Evolutionary conservation across 2,113 vertebrate species (phyloP), one percentile per base, ranked within the genome.

Genomic region (Platysternon megacephalum): DNA sequence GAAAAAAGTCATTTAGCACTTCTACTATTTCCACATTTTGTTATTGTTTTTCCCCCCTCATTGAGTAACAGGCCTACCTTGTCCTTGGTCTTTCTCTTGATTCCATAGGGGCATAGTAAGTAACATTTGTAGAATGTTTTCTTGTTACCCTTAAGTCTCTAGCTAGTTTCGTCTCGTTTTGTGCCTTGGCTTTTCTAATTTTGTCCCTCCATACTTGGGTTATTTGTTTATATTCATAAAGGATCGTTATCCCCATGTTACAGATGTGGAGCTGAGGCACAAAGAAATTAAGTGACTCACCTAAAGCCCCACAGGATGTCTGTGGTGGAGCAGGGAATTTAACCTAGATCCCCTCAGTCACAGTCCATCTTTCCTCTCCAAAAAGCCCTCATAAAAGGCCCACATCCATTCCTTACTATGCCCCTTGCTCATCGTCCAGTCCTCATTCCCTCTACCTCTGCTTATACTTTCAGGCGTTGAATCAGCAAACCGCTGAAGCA

Each of bases 401-500:
- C 82, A 19, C 16, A 72, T 72, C 65, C n/a, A 49, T 68, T 53
- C 46, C n/a, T 12, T 51, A 76, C 14, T 22, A 39, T 72, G 42
- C 24, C n/a, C 49, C 83, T 96, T 94, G 89, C 87, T 94, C 93
- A 11, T 39, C 10, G 4, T 19, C 8, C 42, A 85, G 46, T 68
- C 32, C 58, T 49, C 28, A 12, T 49, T 35, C 29, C 32, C 74
- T 16, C 19, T 13, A 7, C 44, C 80, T 51, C 28, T 88, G 86
- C 89, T 95, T 86, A 76, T 84, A 87, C 92, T 89, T 88, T 94
- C 88, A 90, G 94, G 91, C 88, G 83, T 97, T 87, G 80, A 56
- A 85, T 91, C 94, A 96, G 94, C 85, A 93, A 90, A 79, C 58
- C 3, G 79, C 80, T 92, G 82, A 86, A 97, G 86, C 79, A 84